These are phyloP conservation scores for Campoletis sonorensis DNA, from an alignment of 1,140 invertebrate species.

Conservation along the genomic window DNA sequence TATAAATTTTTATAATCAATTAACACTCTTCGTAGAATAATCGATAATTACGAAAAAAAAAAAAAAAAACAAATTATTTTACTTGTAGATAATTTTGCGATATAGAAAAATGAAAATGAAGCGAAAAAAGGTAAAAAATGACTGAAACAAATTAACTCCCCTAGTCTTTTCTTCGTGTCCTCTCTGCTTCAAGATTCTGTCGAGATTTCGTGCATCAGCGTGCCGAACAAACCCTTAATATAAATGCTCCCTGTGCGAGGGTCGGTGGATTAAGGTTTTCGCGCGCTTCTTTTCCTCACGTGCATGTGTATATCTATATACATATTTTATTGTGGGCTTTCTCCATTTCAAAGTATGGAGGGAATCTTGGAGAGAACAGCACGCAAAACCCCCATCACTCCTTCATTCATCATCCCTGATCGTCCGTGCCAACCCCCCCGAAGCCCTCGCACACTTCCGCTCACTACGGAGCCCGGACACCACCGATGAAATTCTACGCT, in stretches of 20 bases:
- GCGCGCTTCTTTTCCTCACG: constrained; percentile 41
- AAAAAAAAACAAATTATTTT: too few relatives aligned
- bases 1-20: too few relatives aligned
- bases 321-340: constrained; percentile 47
- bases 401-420: constrained; percentile 73
- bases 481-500: constrained; percentile 34
- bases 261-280: constrained; percentile 38
- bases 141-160: neutral
- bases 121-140: too few relatives aligned
- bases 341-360: constrained; percentile 48
- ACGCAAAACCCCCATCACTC: constrained; percentile 74
- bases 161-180: neutral
- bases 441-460: constrained; percentile 48
- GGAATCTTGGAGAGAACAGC: constrained; percentile 52
- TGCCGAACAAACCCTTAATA: neutral
- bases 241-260: neutral
- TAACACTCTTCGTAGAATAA: too few relatives aligned
- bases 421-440: constrained; percentile 53
- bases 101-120: too few relatives aligned
- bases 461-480: constrained; percentile 8
- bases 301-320: neutral
- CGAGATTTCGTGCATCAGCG: constrained; percentile 13
- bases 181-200: neutral
- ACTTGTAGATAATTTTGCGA: too few relatives aligned
- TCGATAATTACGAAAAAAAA: too few relatives aligned